These are phyloP conservation scores for Hyperoplus lanceolatus DNA, from an alignment of 2,797 vertebrate genomes.

Conservation along the genomic window DNA sequence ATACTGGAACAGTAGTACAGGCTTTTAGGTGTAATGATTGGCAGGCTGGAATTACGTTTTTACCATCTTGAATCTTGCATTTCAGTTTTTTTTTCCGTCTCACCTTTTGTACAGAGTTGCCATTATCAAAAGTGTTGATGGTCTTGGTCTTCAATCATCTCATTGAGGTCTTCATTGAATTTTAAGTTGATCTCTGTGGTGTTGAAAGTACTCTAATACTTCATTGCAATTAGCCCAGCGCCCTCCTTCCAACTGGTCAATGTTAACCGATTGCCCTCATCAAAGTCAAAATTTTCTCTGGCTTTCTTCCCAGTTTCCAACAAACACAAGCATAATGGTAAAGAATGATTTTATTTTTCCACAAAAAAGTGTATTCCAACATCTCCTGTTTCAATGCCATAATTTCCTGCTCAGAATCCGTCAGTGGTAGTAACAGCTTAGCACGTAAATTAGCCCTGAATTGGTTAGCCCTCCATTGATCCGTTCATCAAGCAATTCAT, in stretches of 20 bases:
- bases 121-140: constrained; percentile 85
- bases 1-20: not conserved
- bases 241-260: constrained; percentile 24
- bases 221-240: constrained; percentile 62
- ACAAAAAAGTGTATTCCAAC: not conserved
- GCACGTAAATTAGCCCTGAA: not conserved
- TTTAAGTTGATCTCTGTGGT: constrained; percentile 77
- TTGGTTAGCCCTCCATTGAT: not conserved
- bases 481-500: not conserved
- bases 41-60: constrained; percentile 83
- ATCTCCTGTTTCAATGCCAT: not conserved
- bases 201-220: constrained; percentile 75
- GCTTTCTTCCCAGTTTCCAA: constrained; percentile 83
- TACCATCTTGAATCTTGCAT: constrained; percentile 57
- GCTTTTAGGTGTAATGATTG: not conserved
- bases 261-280: constrained; percentile 78
- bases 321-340: constrained; percentile 83
- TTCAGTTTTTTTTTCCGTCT: constrained; percentile 91
- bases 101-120: constrained; percentile 88
- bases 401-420: constrained; percentile 6
- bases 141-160: constrained; percentile 85
- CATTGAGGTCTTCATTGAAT: constrained; percentile 79
- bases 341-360: not conserved
- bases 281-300: constrained; percentile 70
- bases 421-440: not conserved